These are phyloP conservation scores for Apamea crenata DNA, from an alignment of 2,888 invertebrate genomes.

Conservation along the genomic window DNA sequence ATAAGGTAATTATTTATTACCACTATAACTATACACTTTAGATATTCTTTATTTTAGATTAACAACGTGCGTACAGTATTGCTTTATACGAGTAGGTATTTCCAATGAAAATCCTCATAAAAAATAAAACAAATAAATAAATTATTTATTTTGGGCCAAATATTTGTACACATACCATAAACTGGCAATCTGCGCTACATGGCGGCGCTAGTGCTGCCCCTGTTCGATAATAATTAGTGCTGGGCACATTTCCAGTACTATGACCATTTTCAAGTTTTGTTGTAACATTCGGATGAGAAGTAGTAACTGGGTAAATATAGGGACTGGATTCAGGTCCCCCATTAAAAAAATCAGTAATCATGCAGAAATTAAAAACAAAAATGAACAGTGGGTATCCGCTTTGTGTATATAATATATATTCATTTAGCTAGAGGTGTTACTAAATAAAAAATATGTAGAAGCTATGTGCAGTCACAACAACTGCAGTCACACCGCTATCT, in stretches of 20 bases:
- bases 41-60: background rate
- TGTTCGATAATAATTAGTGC: background rate
- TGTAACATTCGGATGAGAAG: too few relatives aligned
- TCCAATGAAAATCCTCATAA: background rate
- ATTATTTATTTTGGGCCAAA: background rate
- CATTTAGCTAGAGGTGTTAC: too few relatives aligned
- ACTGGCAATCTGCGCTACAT: background rate
- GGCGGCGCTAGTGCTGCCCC: background rate
- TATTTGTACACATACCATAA: background rate
- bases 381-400: background rate
- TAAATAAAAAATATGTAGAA: background rate
- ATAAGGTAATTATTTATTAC: background rate
- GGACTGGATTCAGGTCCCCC: background rate
- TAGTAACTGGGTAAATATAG: background rate
- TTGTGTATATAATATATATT: too few relatives aligned
- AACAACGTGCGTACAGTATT: background rate
- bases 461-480: constrained; percentile 9
- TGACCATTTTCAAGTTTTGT: background rate
- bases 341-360: too few relatives aligned
- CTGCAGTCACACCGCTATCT: constrained; percentile 14
- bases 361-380: background rate
- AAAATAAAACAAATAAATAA: background rate
- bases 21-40: background rate
- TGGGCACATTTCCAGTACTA: background rate
- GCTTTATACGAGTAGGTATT: too few relatives aligned